Conservation (phyloP, 2,113 vertebrate genomes). For the Phaetusa simplex region DNA sequence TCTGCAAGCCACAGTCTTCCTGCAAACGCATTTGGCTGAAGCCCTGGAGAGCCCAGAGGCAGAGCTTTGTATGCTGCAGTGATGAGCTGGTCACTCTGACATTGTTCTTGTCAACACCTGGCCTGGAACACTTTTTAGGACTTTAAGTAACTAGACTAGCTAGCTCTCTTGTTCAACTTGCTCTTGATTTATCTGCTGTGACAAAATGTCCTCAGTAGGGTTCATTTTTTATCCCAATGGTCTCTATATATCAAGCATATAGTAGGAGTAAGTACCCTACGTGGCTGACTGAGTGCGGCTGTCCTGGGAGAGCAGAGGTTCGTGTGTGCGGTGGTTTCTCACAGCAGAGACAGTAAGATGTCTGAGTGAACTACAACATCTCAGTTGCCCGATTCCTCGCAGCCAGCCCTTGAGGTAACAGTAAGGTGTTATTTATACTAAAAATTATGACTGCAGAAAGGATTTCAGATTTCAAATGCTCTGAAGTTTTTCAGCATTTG, state of each 20-base stretch:
- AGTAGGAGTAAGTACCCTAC: rapidly evolving
- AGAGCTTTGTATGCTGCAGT: neutral
- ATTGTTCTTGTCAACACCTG: neutral
- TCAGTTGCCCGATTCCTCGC: neutral
- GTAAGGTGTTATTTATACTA: neutral
- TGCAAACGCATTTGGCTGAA: neutral
- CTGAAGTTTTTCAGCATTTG: neutral
- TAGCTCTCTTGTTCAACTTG: neutral
- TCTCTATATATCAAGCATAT: neutral
- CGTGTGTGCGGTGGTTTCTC: neutral
- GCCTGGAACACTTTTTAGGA: neutral
- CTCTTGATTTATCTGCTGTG: neutral
- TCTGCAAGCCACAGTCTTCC: neutral
- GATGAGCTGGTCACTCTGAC: neutral
- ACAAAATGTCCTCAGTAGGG: neutral
- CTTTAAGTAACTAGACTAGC: neutral
- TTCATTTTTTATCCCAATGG: neutral
- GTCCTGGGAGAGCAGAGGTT: neutral
- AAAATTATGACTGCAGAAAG: neutral
- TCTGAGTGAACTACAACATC: neutral
- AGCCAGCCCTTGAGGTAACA: neutral
- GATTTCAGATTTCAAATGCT: neutral
- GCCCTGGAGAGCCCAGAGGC: neutral
- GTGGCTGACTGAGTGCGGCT: neutral
- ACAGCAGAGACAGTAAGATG: neutral